Evolutionary conservation across 2,113 vertebrate genomes (phyloP).

Genomic region (Ceyx margarethae): DNA sequence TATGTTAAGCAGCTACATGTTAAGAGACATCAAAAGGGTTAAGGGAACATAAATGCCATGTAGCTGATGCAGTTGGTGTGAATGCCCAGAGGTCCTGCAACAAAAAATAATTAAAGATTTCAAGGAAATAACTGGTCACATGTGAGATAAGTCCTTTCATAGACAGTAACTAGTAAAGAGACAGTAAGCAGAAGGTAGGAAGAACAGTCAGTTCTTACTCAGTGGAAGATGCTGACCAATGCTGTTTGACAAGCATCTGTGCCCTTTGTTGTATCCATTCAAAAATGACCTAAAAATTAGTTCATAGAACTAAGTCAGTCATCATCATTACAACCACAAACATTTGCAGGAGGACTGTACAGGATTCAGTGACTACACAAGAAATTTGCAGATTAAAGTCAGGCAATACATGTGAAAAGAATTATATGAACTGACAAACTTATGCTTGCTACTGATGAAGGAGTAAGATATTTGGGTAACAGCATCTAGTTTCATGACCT

Average conservation of each 20-base stretch:
- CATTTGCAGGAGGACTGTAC: background rate
- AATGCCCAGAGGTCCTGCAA: background rate
- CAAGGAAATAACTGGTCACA: background rate
- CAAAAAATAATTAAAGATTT: background rate
- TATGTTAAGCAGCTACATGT: background rate
- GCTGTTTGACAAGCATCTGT: background rate
- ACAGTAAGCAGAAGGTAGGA: background rate
- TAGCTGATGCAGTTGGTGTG: background rate
- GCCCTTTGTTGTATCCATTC: background rate
- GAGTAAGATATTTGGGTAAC: background rate
- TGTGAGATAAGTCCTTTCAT: background rate
- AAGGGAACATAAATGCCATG: background rate
- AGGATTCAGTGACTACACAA: background rate
- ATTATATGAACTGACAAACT: background rate
- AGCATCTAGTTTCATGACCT: background rate
- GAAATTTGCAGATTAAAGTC: background rate
- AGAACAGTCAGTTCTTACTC: background rate
- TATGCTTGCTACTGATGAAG: background rate
- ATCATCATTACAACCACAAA: background rate
- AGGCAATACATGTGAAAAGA: background rate
- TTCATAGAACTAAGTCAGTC: background rate
- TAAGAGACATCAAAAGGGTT: background rate
- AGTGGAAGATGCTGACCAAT: background rate
- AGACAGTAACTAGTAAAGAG: background rate
- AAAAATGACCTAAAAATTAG: background rate